Conservation (phyloP, 2,797 vertebrate genomes). For the Numenius phaeopus region DNA sequence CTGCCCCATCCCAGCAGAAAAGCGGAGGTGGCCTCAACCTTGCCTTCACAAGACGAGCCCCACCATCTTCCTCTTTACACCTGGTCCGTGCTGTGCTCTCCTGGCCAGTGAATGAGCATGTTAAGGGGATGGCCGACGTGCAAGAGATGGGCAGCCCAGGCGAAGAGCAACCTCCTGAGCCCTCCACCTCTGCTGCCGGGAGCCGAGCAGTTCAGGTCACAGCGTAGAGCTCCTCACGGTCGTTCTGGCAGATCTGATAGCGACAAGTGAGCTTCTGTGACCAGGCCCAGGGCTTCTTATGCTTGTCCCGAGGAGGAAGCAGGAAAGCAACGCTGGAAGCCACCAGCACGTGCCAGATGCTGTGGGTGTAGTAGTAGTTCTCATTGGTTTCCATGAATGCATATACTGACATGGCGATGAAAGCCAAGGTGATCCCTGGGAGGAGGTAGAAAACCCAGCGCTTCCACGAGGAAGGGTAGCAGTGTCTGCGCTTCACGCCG, state of each 20-base stretch:
- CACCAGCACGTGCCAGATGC: slow-evolving; percentile 94
- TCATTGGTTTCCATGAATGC: slow-evolving; percentile 90
- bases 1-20: slow-evolving; percentile 4
- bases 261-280: slow-evolving; percentile 84
- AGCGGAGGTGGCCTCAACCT: slow-evolving; percentile 12
- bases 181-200: neutral
- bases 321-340: slow-evolving; percentile 91
- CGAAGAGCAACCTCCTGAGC: neutral
- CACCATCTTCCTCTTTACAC: neutral
- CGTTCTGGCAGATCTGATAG: slow-evolving; percentile 91
- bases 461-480: slow-evolving; percentile 92
- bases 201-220: slow-evolving; percentile 80
- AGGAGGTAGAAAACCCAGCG: slow-evolving; percentile 93
- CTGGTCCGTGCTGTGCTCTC: neutral
- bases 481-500: slow-evolving; percentile 83
- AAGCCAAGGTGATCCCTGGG: slow-evolving; percentile 86
- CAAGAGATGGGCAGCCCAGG: neutral
- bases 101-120: neutral
- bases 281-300: slow-evolving; percentile 83
- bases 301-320: slow-evolving; percentile 87
- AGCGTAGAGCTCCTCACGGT: slow-evolving; percentile 89
- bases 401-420: slow-evolving; percentile 88
- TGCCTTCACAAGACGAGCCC: neutral
- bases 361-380: slow-evolving; percentile 97
- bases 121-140: neutral